Evolutionary conservation across 2,888 invertebrate genomes (phyloP), one percentile per base, ranked within the genome.

Genomic region (Aplocera efformata): DNA sequence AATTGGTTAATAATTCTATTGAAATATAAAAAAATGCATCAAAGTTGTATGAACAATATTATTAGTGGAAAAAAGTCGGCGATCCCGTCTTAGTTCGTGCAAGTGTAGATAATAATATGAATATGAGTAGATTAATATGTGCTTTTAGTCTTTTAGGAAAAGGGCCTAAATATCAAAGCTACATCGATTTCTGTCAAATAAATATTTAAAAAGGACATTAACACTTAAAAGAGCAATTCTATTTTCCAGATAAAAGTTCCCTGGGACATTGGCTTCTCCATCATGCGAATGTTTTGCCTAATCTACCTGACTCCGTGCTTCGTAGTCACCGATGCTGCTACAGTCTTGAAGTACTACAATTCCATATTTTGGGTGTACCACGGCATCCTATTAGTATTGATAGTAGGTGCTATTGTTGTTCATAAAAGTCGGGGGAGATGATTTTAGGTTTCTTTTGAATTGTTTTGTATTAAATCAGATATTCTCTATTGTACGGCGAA

Each of bases 191-290:
- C n/a, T n/a, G n/a, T n/a, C n/a, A n/a, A n/a, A n/a, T n/a, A n/a
- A n/a, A n/a, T n/a, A n/a, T n/a, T n/a, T n/a, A n/a, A n/a, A n/a
- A n/a, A n/a, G n/a, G n/a, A n/a, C n/a, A n/a, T n/a, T n/a, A n/a
- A n/a, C n/a, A n/a, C n/a, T n/a, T n/a, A n/a, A 17, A 17, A 17
- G 5, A 3, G 13, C 5, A 17, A 17, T 17, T 17, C 13, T 17
- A 3, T 17, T 3, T 17, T 86, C 60, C 80, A 92, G 91, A 78
- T 84, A 58, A 88, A 89, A 57, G 71, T 81, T 39, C 63, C 90
- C 0, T 92, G 92, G 85, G 90, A 91, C 47, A 69, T 88, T 8
- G 86, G 86, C 0, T 86, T 79, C 43, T 79, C 81, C 0, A 79
- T 86, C 46, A 83, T 83, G 81, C 72, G 88, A 1, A 25, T 77